These are phyloP conservation scores for Oreocharis arfaki DNA, from an alignment of 2,113 vertebrate species.

Conservation along the genomic window DNA sequence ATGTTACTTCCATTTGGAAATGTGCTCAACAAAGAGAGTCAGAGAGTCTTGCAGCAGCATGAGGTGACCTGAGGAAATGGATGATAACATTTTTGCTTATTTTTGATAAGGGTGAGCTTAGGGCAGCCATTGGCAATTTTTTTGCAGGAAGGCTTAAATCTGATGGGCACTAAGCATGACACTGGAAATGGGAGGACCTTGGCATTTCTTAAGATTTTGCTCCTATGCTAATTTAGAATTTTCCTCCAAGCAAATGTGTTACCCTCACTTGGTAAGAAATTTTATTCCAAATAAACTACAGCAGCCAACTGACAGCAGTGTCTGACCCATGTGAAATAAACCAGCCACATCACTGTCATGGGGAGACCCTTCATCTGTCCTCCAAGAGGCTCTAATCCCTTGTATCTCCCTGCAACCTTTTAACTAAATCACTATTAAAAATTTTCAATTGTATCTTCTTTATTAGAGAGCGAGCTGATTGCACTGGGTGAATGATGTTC, in stretches of 20 bases:
- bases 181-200: background rate
- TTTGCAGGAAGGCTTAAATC: background rate
- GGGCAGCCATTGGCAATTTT: background rate
- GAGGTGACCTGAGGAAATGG: background rate
- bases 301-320: background rate
- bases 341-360: background rate
- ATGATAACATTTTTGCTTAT: background rate
- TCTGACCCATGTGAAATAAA: background rate
- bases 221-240: background rate
- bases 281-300: background rate
- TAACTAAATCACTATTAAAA: background rate
- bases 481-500: background rate
- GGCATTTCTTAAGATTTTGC: background rate
- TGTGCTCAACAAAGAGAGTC: background rate
- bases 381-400: background rate
- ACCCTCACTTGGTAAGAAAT: background rate
- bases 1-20: conserved; percentile 27
- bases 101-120: background rate
- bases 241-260: background rate
- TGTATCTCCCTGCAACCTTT: background rate
- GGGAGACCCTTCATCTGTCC: background rate
- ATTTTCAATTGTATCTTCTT: background rate
- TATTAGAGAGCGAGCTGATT: background rate
- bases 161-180: background rate
- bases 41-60: background rate